Percentiles rank a stretch among this genome's conserved stretches.
Evolutionary conservation across 2,113 vertebrate genomes (phyloP).

Genomic region (Nanger granti): DNA sequence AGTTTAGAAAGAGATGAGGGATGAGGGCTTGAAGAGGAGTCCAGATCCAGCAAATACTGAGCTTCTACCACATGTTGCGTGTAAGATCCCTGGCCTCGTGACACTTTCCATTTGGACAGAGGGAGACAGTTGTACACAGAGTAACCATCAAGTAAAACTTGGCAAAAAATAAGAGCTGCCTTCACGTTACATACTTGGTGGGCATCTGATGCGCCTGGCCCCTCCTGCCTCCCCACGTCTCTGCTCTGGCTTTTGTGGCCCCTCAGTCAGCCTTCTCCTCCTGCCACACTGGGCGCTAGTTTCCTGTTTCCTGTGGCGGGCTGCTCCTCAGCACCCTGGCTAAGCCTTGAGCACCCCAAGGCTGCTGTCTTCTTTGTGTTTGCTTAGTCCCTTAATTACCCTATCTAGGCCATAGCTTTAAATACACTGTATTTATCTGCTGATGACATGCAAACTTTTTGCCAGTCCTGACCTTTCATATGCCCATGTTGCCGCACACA

Average conservation of each 20-base stretch:
- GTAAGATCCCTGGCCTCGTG: background rate
- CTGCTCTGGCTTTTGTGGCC: background rate
- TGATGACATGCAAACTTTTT: background rate
- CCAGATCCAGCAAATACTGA: background rate
- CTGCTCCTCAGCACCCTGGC: background rate
- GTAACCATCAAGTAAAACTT: background rate
- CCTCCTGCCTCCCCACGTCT: background rate
- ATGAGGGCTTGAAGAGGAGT: background rate
- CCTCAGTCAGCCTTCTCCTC: background rate
- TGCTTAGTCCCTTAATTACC: background rate
- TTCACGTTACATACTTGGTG: background rate
- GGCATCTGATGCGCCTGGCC: background rate
- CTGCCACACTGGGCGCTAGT: background rate
- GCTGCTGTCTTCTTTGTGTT: background rate
- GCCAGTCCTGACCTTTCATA: background rate
- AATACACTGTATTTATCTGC: background rate
- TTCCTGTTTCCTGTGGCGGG: background rate
- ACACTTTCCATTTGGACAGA: background rate
- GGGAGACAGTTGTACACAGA: background rate
- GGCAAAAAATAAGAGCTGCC: background rate
- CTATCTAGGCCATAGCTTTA: background rate
- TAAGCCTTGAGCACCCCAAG: background rate
- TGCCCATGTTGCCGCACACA: background rate
- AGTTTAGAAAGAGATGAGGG: background rate
- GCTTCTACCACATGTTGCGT: background rate